These are phyloP conservation scores for Hucho hucho DNA, from an alignment of 2,113 vertebrate species.

Conservation along the genomic window DNA sequence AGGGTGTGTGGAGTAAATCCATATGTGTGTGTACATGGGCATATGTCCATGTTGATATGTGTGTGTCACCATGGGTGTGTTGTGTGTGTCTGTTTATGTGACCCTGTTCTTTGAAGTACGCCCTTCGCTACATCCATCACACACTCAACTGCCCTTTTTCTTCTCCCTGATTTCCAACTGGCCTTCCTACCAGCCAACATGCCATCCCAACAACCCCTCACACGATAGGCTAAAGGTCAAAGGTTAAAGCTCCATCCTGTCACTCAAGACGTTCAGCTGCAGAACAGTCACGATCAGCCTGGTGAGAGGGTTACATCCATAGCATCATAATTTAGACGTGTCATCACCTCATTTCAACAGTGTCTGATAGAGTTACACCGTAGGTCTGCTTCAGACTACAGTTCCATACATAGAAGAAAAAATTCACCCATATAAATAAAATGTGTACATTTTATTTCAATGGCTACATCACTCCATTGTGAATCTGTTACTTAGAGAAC, in stretches of 20 bases:
- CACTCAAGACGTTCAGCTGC: slow-evolving; percentile 28
- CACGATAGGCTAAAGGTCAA: neutral
- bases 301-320: slow-evolving; percentile 40
- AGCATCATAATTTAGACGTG: slow-evolving; percentile 11
- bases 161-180: slow-evolving; percentile 1
- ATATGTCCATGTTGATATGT: slow-evolving; percentile 11
- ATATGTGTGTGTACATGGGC: neutral
- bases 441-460: neutral
- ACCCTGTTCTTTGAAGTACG: neutral
- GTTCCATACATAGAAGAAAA: neutral
- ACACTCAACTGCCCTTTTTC: neutral
- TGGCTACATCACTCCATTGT: too few species aligned
- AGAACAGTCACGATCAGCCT: slow-evolving; percentile 35
- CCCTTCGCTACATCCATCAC: slow-evolving; percentile 12
- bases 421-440: neutral
- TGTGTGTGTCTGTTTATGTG: neutral
- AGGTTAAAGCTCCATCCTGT: slow-evolving; percentile 7
- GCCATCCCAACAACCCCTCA: neutral
- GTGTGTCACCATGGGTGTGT: neutral
- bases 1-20: too few species aligned
- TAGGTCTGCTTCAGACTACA: neutral
- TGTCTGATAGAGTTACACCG: neutral
- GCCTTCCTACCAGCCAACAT: neutral
- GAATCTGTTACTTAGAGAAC: neutral
- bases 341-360: slow-evolving; percentile 5